Evolutionary conservation across 2,888 invertebrate genomes (phyloP).

Genomic region (Chesias legatella): DNA sequence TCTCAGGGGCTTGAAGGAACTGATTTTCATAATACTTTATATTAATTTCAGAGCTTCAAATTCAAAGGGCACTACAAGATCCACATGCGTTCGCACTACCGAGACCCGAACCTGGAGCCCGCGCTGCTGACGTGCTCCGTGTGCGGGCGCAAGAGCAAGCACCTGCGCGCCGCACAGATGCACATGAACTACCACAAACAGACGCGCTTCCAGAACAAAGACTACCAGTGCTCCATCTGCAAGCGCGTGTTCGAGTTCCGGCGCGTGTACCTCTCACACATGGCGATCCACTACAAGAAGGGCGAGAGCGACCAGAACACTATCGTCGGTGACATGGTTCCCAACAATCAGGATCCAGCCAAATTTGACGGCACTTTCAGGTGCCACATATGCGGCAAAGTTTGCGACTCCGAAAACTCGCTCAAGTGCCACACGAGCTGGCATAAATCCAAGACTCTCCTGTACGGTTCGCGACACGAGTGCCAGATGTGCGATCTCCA

Average conservation of each 20-base stretch:
- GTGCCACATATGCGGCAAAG: conserved; percentile 70
- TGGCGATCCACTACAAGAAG: conserved; percentile 70
- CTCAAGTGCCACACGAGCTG: conserved; percentile 67
- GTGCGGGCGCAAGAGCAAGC: conserved; percentile 69
- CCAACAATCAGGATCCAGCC: conserved; percentile 37
- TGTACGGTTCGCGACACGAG: conserved; percentile 65
- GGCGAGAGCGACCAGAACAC: conserved; percentile 66
- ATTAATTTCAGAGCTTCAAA: conserved; percentile 58
- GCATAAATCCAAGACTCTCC: conserved; percentile 67
- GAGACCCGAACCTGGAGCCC: conserved; percentile 63
- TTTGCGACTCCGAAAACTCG: conserved; percentile 65
- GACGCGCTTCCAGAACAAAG: conserved; percentile 68
- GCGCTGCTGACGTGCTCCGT: conserved; percentile 61
- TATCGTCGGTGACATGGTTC: conserved; percentile 46
- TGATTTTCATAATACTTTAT: conserved; percentile 4
- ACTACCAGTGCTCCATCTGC: conserved; percentile 74
- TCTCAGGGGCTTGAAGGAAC: too few species aligned
- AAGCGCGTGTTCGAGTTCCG: conserved; percentile 66
- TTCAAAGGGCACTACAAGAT: conserved; percentile 68
- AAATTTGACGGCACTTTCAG: conserved; percentile 54
- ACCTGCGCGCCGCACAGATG: conserved; percentile 68
- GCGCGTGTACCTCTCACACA: conserved; percentile 69
- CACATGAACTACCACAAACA: conserved; percentile 76
- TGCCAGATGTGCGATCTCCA: conserved; percentile 69
- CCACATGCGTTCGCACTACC: conserved; percentile 71